Conservation (phyloP, 2,888 invertebrate genomes). For the Heliconius erato region DNA sequence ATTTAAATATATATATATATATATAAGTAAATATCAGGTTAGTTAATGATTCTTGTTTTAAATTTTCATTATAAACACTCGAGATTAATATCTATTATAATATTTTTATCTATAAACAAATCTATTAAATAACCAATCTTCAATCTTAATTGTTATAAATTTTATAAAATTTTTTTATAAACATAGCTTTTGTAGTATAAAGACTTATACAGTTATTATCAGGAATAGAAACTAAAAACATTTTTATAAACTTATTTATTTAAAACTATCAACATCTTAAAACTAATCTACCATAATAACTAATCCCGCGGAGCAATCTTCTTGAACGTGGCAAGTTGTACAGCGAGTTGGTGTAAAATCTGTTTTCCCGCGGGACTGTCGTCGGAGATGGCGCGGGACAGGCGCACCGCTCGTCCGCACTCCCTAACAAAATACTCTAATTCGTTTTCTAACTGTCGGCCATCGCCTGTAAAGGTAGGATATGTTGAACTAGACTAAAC, state of each 20-base stretch:
- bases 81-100: too few species aligned
- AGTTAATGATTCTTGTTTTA: too few species aligned
- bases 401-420: conserved; percentile 92
- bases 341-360: conserved; percentile 92
- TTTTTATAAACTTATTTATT: not conserved
- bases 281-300: conserved; percentile 22
- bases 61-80: too few species aligned
- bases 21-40: too few species aligned
- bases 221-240: not conserved
- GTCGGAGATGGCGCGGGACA: conserved; percentile 90
- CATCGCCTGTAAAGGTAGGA: conserved; percentile 66
- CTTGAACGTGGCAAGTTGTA: conserved; percentile 93
- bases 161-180: too few species aligned
- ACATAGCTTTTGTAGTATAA: too few species aligned
- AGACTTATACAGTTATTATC: too few species aligned
- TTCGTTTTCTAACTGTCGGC: conserved; percentile 88
- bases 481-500: too few species aligned
- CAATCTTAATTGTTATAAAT: too few species aligned
- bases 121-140: too few species aligned
- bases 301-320: conserved; percentile 86
- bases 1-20: too few species aligned
- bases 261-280: not conserved
- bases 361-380: conserved; percentile 86
- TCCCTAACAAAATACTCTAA: conserved; percentile 96
- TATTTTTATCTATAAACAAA: too few species aligned